Evolutionary conservation across 2,797 vertebrate species (phyloP), one percentile per base, ranked within the genome.

Genomic region (Rhyacichthys aspro): DNA sequence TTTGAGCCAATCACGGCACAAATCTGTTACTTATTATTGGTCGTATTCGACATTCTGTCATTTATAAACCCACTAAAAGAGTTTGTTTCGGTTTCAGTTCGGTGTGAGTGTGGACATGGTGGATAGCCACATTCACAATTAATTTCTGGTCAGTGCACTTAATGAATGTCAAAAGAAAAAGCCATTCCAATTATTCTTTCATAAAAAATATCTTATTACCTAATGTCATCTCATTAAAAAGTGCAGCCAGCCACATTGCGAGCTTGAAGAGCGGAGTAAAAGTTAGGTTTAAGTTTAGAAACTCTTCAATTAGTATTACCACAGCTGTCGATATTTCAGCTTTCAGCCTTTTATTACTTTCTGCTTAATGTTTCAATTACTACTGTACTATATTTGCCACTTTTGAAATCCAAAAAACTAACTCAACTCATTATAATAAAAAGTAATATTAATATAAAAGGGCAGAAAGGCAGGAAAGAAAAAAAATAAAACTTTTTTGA

Each of bases 31-130:
- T 48, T 28, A 28, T 5, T 54, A 41, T 44, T 60, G 57, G 61
- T 63, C 59, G 66, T 42, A 70, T 53, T 47, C n/a, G 14, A 60
- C 6, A 8, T 17, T 34, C 14, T 34, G 9, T 66, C 46, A n/a
- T n/a, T n/a, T n/a, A 41, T 17, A 64, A 23, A 9, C 11, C 15
- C 37, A 1, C 23, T 5, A 32, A 14, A 32, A 12, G 33, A 50
- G n/a, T n/a, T n/a, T n/a, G 14, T 41, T n/a, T 10, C 36, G 43
- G 47, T 37, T 28, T 52, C n/a, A 12, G n/a, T 55, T 16, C 8
- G 14, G 39, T 15, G 14, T 32, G 53, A 9, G 7, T 15, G 19
- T 32, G 10, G n/a, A 36, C 9, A 17, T 16, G 14, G 38, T 5
- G 38, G 12, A 6, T 41, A n/a, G 14, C 39, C 1, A 11, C 14